Conservation (phyloP, 2,113 vertebrate genomes). For the Cyprinodon tularosa region DNA sequence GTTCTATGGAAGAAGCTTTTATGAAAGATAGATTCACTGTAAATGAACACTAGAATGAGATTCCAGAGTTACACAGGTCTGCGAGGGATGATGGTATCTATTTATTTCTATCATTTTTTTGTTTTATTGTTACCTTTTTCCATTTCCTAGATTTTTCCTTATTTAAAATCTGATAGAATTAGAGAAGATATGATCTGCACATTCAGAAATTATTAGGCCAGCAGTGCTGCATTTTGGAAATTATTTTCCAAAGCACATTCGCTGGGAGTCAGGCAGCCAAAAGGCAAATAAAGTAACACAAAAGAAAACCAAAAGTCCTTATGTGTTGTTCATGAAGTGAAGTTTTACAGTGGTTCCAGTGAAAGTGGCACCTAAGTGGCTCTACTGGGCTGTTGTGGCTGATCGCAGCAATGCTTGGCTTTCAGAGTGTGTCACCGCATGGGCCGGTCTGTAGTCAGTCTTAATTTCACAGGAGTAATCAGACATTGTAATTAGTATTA, state of each 20-base stretch:
- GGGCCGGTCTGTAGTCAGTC: too few species aligned
- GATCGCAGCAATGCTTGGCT: too few species aligned
- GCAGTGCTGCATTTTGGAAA: not conserved
- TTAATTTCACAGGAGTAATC: too few species aligned
- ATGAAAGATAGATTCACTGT: conserved; percentile 27
- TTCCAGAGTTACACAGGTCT: not conserved
- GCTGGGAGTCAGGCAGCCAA: not conserved
- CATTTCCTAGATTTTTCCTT: too few species aligned
- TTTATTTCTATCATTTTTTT: not conserved
- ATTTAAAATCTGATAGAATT: not conserved
- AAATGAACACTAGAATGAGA: conserved; percentile 1
- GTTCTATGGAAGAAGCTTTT: conserved; percentile 31
- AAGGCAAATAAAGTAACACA: not conserved
- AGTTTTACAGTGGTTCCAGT: too few species aligned
- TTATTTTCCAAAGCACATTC: not conserved
- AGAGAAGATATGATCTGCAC: not conserved
- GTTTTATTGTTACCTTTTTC: not conserved
- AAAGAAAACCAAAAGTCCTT: too few species aligned
- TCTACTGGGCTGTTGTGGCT: too few species aligned
- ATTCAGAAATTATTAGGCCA: not conserved
- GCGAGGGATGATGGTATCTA: not conserved
- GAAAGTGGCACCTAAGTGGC: too few species aligned
- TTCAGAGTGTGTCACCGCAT: too few species aligned
- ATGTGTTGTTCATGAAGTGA: too few species aligned
- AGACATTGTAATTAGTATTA: too few species aligned